phyloP scores from a whole-genome alignment of 2,797 vertebrate genomes.

The Fistularia commersonii region DNA sequence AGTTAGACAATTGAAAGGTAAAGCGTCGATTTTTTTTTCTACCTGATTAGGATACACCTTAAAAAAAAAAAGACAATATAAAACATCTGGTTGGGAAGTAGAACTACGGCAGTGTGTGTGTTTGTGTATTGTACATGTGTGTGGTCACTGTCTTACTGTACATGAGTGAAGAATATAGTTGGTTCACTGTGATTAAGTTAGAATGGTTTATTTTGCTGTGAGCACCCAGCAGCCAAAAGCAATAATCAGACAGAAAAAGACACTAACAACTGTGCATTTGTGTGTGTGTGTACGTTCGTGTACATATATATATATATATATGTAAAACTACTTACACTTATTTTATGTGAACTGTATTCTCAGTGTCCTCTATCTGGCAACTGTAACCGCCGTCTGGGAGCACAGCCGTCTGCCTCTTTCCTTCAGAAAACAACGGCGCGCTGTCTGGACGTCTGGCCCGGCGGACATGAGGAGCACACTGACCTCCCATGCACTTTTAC shows the following conservation, averaged over 20 bases:
- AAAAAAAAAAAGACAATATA: no score
- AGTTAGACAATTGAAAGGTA: no score
- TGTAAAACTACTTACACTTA: conserved; percentile 2
- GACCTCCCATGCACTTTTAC: conserved; percentile 23
- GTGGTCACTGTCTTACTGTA: conserved; percentile 11
- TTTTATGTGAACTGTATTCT: conserved; percentile 16
- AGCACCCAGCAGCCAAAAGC: conserved; percentile 12
- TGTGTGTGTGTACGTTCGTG: neutral
- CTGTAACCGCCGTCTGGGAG: conserved; percentile 23
- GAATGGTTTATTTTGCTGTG: conserved; percentile 17
- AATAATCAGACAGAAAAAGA: conserved; percentile 10
- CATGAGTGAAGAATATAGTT: conserved; percentile 1
- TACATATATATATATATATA: neutral
- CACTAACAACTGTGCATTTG: neutral
- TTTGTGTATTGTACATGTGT: conserved; percentile 13
- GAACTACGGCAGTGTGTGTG: no score
- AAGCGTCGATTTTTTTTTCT: no score
- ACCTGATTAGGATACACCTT: no score
- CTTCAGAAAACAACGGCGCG: conserved; percentile 40
- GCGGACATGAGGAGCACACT: neutral
- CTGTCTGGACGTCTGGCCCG: conserved; percentile 10
- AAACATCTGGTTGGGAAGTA: no score
- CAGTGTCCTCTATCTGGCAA: conserved; percentile 16
- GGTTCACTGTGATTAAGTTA: conserved; percentile 17
- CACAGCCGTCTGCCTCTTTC: conserved; percentile 42